These are phyloP conservation scores for Eufriesea mexicana DNA, from an alignment of 1,140 invertebrate genomes.

Conservation along the genomic window DNA sequence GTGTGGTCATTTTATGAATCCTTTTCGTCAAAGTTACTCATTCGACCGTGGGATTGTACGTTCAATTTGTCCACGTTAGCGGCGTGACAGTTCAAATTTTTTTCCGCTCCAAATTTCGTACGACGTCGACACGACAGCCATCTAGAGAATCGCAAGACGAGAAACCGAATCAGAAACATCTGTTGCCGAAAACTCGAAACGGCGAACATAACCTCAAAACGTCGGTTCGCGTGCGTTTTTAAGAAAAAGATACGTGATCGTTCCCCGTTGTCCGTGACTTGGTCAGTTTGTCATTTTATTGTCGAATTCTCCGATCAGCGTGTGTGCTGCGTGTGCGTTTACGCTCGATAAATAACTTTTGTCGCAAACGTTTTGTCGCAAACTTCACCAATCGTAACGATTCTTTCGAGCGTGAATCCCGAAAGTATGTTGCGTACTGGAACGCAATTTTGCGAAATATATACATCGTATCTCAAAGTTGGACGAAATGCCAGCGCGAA, in stretches of 20 bases:
- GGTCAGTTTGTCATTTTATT: neutral
- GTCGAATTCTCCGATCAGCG: neutral
- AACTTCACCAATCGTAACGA: neutral
- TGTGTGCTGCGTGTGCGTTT: neutral
- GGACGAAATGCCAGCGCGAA: neutral
- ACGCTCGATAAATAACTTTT: conserved; percentile 32
- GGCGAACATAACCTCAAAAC: conserved; percentile 58
- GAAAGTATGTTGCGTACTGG: neutral
- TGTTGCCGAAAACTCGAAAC: conserved; percentile 44
- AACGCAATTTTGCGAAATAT: neutral
- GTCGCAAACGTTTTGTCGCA: neutral
- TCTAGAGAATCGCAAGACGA: neutral
- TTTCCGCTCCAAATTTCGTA: conserved; percentile 20
- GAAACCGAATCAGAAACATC: conserved; percentile 47
- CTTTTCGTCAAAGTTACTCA: neutral
- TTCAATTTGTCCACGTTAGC: neutral
- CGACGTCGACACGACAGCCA: neutral
- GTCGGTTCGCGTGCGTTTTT: conserved; percentile 1
- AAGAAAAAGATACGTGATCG: conserved; percentile 1
- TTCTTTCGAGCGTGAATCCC: neutral
- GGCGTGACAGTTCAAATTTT: conserved; percentile 36
- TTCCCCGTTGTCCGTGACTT: neutral
- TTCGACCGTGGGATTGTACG: neutral
- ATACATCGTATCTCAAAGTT: neutral
- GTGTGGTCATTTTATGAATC: conserved; percentile 6